Base-by-base conservation (phyloP, 2,113 vertebrate species). In the Terrapene triunguis region DNA sequence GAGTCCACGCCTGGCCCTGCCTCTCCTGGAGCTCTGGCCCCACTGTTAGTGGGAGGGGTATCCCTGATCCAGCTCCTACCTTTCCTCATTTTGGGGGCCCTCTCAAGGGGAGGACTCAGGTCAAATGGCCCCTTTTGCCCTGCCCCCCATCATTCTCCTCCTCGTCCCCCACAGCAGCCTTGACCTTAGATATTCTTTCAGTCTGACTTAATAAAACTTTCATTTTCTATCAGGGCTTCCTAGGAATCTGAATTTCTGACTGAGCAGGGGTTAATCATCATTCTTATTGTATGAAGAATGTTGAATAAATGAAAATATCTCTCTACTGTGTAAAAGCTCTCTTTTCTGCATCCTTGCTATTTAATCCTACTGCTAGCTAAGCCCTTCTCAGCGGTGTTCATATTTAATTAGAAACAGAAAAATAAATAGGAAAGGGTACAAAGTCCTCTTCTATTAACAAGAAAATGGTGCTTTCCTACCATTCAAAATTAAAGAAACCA, bases 311-410 rank as follows among this genome's bases (percentile, higher is more conserved):
- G 96, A 95, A 93, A 95, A 96, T 80, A 86, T 50, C 81, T 38
- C 65, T 88, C 89, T 54, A 84, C 95, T 94, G 85, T 95, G 90
- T 96, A 85, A 96, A 85, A 59, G 93, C 93, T 97, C 93, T 97
- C 19, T 95, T 95, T 95, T 94, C 76, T 87, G 88, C 62, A 91
- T 65, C 62, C 85, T 92, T 93, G 82, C 1, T 2, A 72, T 94
- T 85, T 47, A 48, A 91, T 53, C 90, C 88, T 69, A 47, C 88
- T 87, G 81, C 48, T 85, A 95, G 84, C 81, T 93, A 83, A 89
- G 91, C 81, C 69, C 57, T 5, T 0, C 89, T 93, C 84, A 92
- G 19, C 9, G 19, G 16, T 72, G 17, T 72, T 72, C n/a, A 72
- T 72, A 38, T 72, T 72, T 72, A 22, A 62, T 22, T 38, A 38